Conservation (phyloP, 2,113 vertebrate genomes). For the Oreocharis arfaki region DNA sequence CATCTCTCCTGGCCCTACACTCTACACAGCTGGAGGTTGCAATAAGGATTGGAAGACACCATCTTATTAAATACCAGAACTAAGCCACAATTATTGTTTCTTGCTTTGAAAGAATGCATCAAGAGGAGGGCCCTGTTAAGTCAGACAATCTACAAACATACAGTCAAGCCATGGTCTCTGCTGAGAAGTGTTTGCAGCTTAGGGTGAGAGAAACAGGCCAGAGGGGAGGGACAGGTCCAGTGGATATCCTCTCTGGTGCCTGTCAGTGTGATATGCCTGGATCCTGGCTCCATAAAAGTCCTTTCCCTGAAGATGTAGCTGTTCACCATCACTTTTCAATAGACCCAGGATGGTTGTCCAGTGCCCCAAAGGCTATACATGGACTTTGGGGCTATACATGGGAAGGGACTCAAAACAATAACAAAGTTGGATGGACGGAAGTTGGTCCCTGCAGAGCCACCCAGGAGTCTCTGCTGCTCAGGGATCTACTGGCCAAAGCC, state of each 20-base stretch:
- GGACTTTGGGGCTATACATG: background rate
- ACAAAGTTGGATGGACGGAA: background rate
- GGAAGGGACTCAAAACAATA: background rate
- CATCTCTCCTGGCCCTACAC: background rate
- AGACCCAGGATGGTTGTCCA: background rate
- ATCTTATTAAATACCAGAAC: background rate
- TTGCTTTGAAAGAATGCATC: background rate
- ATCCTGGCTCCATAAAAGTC: background rate
- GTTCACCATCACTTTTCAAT: background rate
- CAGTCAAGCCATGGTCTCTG: background rate
- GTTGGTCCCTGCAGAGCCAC: background rate
- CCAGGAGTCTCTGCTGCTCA: background rate
- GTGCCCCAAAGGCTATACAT: rapidly evolving
- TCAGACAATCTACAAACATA: background rate
- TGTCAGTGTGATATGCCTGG: background rate
- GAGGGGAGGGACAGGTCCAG: background rate
- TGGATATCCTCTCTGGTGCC: background rate
- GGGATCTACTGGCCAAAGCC: background rate
- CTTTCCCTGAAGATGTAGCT: background rate
- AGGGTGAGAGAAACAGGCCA: background rate
- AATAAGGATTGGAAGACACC: background rate
- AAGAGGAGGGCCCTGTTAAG: background rate
- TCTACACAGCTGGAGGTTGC: conserved; percentile 4
- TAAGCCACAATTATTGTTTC: background rate
- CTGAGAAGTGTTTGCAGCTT: background rate